Conservation (phyloP, 2,797 vertebrate genomes). For the Salarias fasciatus region DNA sequence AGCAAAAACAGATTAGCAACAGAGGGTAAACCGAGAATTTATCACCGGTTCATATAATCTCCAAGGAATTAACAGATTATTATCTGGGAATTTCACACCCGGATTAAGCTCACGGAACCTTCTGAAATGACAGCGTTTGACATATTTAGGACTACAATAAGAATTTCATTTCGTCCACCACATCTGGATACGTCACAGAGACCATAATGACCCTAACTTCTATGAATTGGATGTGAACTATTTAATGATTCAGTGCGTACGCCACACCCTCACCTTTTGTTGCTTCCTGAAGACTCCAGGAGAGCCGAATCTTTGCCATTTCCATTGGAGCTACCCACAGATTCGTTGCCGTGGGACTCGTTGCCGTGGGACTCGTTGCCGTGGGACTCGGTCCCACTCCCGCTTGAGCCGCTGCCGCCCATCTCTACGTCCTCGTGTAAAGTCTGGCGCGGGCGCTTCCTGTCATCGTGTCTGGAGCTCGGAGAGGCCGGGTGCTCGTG, state of each 20-base stretch:
- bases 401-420: constrained; percentile 86
- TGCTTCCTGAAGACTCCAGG: constrained; percentile 82
- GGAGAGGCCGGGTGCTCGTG: constrained; percentile 63
- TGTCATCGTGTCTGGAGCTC: constrained; percentile 51
- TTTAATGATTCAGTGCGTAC: background rate
- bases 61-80: background rate
- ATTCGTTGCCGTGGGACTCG: constrained; percentile 86
- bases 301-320: constrained; percentile 87
- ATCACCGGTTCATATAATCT: background rate
- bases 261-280: constrained; percentile 86
- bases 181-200: no score
- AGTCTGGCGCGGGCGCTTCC: constrained; percentile 60
- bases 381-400: constrained; percentile 85
- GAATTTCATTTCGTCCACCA: no score
- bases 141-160: no score
- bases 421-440: constrained; percentile 91
- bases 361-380: constrained; percentile 85
- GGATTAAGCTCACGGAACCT: background rate
- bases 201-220: background rate
- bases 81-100: background rate
- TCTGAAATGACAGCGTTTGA: no score
- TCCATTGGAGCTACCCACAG: constrained; percentile 81
- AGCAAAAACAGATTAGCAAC: background rate
- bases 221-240: background rate
- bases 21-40: background rate